Percentiles rank a stretch among this genome's conserved stretches.
Conservation (phyloP, 2,888 invertebrate species). For the Cartodere bifasciata region DNA sequence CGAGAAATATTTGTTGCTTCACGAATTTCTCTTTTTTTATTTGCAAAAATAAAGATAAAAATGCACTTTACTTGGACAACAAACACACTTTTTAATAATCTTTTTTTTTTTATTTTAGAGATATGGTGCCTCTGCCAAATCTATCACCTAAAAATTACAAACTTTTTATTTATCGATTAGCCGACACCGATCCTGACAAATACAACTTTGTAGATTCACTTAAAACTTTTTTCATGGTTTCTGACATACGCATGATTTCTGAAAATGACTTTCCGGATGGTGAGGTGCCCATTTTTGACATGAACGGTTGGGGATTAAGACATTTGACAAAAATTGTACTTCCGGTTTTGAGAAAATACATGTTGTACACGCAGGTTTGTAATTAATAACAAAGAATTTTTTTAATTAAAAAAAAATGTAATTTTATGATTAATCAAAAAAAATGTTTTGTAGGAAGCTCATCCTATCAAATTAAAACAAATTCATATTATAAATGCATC, state of each 20-base stretch:
- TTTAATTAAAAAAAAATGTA: conserved; percentile 8
- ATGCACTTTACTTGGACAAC: no score
- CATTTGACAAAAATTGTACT: conserved; percentile 52
- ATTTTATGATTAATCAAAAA: neutral
- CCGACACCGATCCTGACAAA: conserved; percentile 48
- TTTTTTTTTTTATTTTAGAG: conserved; percentile 43
- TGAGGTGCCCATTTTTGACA: conserved; percentile 60
- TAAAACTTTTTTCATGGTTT: conserved; percentile 60
- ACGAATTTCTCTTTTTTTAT: no score
- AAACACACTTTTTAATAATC: no score
- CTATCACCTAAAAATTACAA: conserved; percentile 54
- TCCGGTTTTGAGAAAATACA: conserved; percentile 51
- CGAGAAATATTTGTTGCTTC: no score
- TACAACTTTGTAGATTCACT: conserved; percentile 53
- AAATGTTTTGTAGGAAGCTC: conserved; percentile 44
- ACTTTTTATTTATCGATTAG: conserved; percentile 51
- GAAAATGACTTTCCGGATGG: conserved; percentile 49
- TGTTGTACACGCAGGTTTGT: conserved; percentile 54
- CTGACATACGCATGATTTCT: conserved; percentile 48
- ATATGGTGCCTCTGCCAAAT: conserved; percentile 54
- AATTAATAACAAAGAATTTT: conserved; percentile 7
- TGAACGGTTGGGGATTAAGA: conserved; percentile 48
- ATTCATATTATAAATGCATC: conserved; percentile 56
- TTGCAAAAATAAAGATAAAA: no score
- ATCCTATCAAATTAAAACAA: conserved; percentile 51